Evolutionary conservation across 2,113 vertebrate species (phyloP), one percentile per base, ranked within the genome.

Genomic region (Eulemur rufifrons): DNA sequence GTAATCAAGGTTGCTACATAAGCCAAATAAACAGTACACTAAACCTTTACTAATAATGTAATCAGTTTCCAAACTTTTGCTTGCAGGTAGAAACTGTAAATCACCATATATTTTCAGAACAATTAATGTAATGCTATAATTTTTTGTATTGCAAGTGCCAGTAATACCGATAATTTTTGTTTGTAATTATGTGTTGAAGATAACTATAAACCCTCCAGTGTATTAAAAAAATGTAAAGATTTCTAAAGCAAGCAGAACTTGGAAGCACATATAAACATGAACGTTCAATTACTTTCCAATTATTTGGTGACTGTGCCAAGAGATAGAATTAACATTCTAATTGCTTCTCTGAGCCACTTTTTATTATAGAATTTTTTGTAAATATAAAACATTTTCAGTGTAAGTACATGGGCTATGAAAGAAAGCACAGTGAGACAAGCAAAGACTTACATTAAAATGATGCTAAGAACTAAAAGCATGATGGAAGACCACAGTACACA

Each of bases 181-280:
- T 63, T 91, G 2, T 82, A 56, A 21, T 54, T 95, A 54, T 13
- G 73, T 89, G 50, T 6, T 78, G 45, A 96, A 85, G 66, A 52
- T 45, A 96, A 93, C 81, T 50, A 80, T 78, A 66, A 92, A 83
- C 37, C 52, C 80, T 66, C 29, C 23, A 94, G 68, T 20, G 12
- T 25, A 78, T 45, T 91, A 73, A 61, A 15, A 82, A 97, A 93
- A 93, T 84, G 25, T 59, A 89, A 91, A 77, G 34, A 86, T 91
- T 92, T 95, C 52, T 93, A 74, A 96, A 94, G 61, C 74, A 91
- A 86, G 74, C 32, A 94, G 52, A 94, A 93, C 32, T n/a, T 89
- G 37, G 42, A 89, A 89, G 68, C 12, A 76, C n/a, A 73, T 45
- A 13, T 20, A 96, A 73, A 91, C 21, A 92, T 59, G 13, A 95